A percentile compares a stretch with the other conserved stretches of the same genome.
These are phyloP conservation scores for Stigmatopora nigra DNA, from an alignment of 2,113 vertebrate genomes.

Conservation along the genomic window DNA sequence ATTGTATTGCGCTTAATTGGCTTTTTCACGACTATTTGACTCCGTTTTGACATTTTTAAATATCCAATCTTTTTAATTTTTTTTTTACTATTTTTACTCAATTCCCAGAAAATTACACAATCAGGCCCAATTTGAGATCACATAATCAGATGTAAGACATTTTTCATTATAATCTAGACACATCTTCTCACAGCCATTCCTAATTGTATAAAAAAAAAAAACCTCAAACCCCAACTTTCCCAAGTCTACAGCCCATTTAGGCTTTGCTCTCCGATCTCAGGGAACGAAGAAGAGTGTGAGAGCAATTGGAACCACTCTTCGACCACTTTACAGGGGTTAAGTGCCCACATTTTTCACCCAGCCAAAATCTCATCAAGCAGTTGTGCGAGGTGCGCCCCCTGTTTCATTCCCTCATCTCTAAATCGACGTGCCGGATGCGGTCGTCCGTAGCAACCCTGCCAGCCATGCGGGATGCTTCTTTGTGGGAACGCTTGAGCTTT, in stretches of 20 bases:
- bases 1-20: too few species aligned
- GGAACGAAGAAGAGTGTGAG: slow-evolving; percentile 48
- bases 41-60: too few species aligned
- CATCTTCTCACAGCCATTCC: background rate
- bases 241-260: background rate
- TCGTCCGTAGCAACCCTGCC: slow-evolving; percentile 60
- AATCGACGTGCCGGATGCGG: slow-evolving; percentile 55
- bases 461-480: slow-evolving; percentile 61
- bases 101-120: too few species aligned
- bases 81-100: too few species aligned
- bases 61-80: too few species aligned
- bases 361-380: slow-evolving; percentile 51
- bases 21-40: too few species aligned
- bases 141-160: too few species aligned
- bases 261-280: background rate
- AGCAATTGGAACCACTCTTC: slow-evolving; percentile 43
- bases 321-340: slow-evolving; percentile 56
- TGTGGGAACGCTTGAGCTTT: slow-evolving; percentile 61
- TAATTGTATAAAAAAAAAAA: background rate
- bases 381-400: slow-evolving; percentile 34
- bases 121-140: too few species aligned
- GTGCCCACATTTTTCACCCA: slow-evolving; percentile 43
- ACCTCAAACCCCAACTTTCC: background rate
- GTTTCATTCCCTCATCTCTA: slow-evolving; percentile 33
- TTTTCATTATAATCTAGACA: background rate